A percentile compares a stretch with the other conserved stretches of the same genome.
These are phyloP conservation scores for Otis tarda DNA, from an alignment of 2,113 vertebrate genomes.

Conservation along the genomic window DNA sequence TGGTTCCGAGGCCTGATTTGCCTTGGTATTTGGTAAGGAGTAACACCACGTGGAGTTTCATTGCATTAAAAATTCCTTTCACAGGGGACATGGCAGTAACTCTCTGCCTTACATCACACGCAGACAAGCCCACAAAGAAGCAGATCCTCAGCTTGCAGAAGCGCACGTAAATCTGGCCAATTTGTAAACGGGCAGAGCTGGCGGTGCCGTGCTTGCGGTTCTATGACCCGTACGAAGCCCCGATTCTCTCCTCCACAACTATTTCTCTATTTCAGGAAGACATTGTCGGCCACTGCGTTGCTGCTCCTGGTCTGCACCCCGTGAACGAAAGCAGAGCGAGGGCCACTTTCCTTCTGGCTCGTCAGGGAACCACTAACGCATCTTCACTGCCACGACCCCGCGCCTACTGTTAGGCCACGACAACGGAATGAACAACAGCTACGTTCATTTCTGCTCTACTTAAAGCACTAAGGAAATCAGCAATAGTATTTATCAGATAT, in stretches of 20 bases:
- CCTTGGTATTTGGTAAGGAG: background rate
- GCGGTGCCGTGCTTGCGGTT: background rate
- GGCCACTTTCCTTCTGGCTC: background rate
- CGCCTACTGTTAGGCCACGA: background rate
- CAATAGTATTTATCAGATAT: background rate
- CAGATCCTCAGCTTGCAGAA: background rate
- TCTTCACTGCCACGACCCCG: background rate
- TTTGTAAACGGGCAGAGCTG: background rate
- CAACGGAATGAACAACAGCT: background rate
- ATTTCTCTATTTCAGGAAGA: background rate
- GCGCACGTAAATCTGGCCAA: background rate
- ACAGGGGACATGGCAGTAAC: fast-evolving
- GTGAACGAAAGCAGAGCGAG: background rate
- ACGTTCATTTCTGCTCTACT: background rate
- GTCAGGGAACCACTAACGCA: background rate
- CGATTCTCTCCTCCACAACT: background rate
- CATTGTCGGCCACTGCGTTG: too few relatives aligned
- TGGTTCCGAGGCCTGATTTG: background rate
- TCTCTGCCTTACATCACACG: fast-evolving
- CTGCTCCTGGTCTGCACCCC: background rate
- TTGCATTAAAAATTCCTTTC: background rate
- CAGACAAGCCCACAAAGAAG: background rate
- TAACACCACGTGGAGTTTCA: background rate
- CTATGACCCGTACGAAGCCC: background rate
- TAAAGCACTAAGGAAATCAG: background rate